These are phyloP conservation scores for Allolobophora icterica DNA, from an alignment of 2,888 invertebrate genomes.

Conservation along the genomic window DNA sequence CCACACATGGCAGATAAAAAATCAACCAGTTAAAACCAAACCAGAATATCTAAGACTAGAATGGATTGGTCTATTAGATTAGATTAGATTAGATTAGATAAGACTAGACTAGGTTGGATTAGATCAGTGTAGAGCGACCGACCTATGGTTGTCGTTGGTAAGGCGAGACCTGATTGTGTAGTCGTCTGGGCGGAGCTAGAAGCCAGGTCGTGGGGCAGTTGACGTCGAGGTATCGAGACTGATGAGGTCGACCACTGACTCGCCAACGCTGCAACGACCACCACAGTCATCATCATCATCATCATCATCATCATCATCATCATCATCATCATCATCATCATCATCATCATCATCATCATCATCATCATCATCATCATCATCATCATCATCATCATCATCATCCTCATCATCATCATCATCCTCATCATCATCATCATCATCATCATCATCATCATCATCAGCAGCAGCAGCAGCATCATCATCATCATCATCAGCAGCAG, in stretches of 20 bases:
- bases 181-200: neutral
- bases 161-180: neutral
- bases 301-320: slow-evolving; percentile 18
- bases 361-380: slow-evolving; percentile 37
- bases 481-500: slow-evolving; percentile 23
- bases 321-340: neutral
- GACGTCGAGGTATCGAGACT: neutral
- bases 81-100: neutral
- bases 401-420: slow-evolving; percentile 30
- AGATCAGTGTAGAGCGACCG: neutral
- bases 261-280: neutral
- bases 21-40: no score
- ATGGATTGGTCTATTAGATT: no score
- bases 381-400: slow-evolving; percentile 35
- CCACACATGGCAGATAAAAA: no score
- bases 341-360: slow-evolving; percentile 21
- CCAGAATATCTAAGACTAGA: no score
- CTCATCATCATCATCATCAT: slow-evolving; percentile 35
- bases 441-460: slow-evolving; percentile 34
- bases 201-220: neutral
- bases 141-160: neutral
- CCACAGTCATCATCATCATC: neutral
- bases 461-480: slow-evolving; percentile 34
- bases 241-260: neutral
- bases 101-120: neutral